Conservation (phyloP, 2,888 invertebrate species). For the Baronia brevicornis region DNA sequence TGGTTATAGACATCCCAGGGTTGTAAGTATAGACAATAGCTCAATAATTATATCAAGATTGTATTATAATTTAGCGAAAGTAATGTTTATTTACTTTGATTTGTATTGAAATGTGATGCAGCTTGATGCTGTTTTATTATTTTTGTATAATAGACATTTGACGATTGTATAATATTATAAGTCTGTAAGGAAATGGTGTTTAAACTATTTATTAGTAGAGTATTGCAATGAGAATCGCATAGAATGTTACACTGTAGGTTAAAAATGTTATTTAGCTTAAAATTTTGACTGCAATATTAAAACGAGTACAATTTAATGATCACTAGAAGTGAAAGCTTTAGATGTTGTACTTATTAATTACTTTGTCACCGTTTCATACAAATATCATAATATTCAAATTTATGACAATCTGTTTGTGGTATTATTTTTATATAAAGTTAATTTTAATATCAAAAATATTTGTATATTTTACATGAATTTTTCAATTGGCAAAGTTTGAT, state of each 20-base stretch:
- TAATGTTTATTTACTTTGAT: conserved; percentile 55
- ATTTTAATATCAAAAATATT: too few relatives aligned
- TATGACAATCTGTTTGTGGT: conserved; percentile 5
- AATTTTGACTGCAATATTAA: conserved; percentile 18
- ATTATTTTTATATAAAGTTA: too few relatives aligned
- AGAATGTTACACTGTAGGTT: conserved; percentile 38
- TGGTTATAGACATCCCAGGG: conserved; percentile 69
- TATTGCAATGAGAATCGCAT: conserved; percentile 43
- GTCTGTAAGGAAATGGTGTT: conserved; percentile 56
- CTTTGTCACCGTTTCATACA: conserved; percentile 8
- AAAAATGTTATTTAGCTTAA: conserved; percentile 17
- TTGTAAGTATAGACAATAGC: conserved; percentile 71
- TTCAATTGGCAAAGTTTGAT: too few relatives aligned
- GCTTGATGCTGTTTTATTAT: conserved; percentile 56
- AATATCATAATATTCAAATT: conserved; percentile 3
- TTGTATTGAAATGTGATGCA: conserved; percentile 56
- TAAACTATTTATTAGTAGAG: conserved; percentile 36
- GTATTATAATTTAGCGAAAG: conserved; percentile 50
- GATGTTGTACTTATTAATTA: conserved; percentile 23
- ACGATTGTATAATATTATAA: conserved; percentile 43
- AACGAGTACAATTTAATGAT: conserved; percentile 32
- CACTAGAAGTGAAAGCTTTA: conserved; percentile 24
- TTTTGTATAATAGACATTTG: conserved; percentile 50
- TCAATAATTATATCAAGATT: conserved; percentile 48
- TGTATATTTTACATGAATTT: too few relatives aligned